phyloP scores from a whole-genome alignment of 2,113 vertebrate genomes.

The Pogonocichla stellata region DNA sequence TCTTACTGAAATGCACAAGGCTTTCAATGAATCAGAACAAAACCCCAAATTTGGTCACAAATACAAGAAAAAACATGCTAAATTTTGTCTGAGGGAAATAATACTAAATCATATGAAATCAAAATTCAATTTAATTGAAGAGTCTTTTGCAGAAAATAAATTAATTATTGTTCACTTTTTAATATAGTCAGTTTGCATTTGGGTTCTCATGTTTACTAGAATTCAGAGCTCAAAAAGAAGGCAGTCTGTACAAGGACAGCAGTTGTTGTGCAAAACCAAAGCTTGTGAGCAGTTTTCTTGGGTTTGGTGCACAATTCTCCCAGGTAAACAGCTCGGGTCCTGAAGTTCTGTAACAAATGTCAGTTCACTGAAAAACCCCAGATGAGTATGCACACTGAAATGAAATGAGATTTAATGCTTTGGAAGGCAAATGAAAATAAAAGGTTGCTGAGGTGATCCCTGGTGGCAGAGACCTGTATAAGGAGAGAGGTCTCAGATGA shows the following conservation, averaged over 20 bases:
- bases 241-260: background rate
- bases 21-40: background rate
- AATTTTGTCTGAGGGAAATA: background rate
- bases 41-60: background rate
- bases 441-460: background rate
- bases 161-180: background rate
- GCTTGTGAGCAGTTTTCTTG: background rate
- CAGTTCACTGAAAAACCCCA: background rate
- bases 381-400: rapidly evolving
- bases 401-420: background rate
- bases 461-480: background rate
- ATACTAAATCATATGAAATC: background rate
- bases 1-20: background rate
- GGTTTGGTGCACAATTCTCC: background rate
- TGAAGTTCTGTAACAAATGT: background rate
- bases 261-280: background rate
- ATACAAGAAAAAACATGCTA: background rate
- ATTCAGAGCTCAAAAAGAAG: background rate
- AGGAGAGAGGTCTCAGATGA: background rate
- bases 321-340: background rate
- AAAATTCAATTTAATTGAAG: background rate
- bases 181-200: background rate
- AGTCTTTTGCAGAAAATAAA: background rate
- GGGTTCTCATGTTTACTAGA: background rate
- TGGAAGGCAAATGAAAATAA: background rate